Base-by-base conservation (phyloP, 2,113 vertebrate species). In the Aphyosemion australe region DNA sequence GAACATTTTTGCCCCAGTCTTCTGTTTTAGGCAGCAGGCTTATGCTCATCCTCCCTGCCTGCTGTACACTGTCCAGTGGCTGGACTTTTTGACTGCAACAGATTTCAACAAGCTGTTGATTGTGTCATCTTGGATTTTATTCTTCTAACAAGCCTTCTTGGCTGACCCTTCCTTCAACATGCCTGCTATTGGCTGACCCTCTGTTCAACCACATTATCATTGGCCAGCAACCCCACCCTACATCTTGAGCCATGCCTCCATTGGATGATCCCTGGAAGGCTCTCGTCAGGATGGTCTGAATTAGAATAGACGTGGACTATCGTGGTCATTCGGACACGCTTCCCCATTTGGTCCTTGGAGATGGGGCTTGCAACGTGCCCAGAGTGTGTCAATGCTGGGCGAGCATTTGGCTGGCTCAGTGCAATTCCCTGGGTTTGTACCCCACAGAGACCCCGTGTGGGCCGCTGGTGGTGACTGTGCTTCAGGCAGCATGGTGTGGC, bases 61-160 rank as follows among this genome's bases (percentile, higher is more conserved):
- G 80, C 86, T 80, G 67, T 70, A 72, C 70, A 41, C 65, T 60
- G 62, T 76, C 78, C 82, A 67, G 76, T 78, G 76, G 80, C 71
- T 14, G 83, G 53, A 82, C 83, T 65, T 88, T 41, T 85, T 86
- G 87, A 88, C 85, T 58, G 78, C 73, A 72, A 85, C 91, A 93
- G 90, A 91, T 91, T 91, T 91, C 78, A 50, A 78, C 91, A 91
- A 91, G 92, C 90, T 92, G 92, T 91, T 74, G 78, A 69, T 82
- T 78, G 71, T 72, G 21, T 86, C 87, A 82, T 85, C 79, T 90
- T 85, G 82, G 81, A 87, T 61, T 78, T 78, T 58, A 51, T 65
- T 76, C 72, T 59, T 77, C 59, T 52, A 57, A 66, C 43, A 50
- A 47, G 85, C 69, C 72, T 78, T 87, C 51, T 79, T 88, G 88